Base-by-base conservation (phyloP, 2,888 invertebrate species). In the Stenichneumon culpator region DNA sequence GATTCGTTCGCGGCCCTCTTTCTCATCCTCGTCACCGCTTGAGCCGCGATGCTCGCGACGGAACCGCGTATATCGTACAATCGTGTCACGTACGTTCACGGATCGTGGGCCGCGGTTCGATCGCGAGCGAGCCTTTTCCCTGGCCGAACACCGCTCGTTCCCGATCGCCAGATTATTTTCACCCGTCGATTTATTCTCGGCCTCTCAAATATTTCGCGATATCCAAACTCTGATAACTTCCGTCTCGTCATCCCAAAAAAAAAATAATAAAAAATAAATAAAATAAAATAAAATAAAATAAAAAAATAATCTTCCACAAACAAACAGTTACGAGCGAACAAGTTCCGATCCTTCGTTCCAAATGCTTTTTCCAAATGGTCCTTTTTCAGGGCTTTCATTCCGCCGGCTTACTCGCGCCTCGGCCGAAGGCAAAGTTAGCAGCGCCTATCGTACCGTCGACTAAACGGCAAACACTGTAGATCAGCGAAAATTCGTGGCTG, bases 1-100 rank as follows among this genome's bases (percentile, higher is more conserved):
- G 39, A 73, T 79, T 54, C 65, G 54, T 60, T 73, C 54, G 22
- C 44, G 14, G 44, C 44, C 54, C 36, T 25, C 52, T 60, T 22
- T 19, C 69, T 39, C 39, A 28, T 79, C 65, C 65, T 39, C 47
- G 25, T 25, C 50, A 25, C 73, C 70, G 32, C 22, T 54, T 4
- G 14, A 57, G 22, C 25, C 60, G 44, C 39, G 47, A 65, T 44
- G 63, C 14, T 72, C 65, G 52, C 65, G 44, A 79, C 72, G 36
- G 52, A 19, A 39, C 22, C 6, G 44, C 28, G 57, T 44, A 67
- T 73, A 79, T 79, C 65, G 70, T 73, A 67, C 72, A 79, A 79
- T 72, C 79, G 36, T 36, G 65, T 79, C 79, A 79, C 72, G 79
- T 79, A 79, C 79, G 39, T 72, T 54, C 65, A 72, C 79, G 79